Conservation (phyloP, 2,797 vertebrate species). For the Poeciliopsis paucimaculata region DNA sequence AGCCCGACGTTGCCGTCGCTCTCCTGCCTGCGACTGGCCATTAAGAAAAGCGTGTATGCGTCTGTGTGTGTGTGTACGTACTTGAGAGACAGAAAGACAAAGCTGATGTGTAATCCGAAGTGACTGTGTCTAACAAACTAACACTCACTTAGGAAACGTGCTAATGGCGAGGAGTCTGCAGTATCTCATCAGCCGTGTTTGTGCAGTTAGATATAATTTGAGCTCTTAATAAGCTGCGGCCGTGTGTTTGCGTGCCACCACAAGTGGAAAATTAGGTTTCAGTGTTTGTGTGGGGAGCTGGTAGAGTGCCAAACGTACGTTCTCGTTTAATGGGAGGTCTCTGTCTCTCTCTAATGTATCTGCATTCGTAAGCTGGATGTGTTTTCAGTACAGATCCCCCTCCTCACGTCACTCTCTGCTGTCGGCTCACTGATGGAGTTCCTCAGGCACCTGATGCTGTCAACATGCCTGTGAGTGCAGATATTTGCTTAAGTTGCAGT, state of each 20-base stretch:
- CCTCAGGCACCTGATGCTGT: background rate
- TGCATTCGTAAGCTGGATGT: conserved; percentile 9
- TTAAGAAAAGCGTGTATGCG: conserved; percentile 15
- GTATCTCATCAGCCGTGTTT: conserved; percentile 19
- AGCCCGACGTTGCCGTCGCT: conserved; percentile 9
- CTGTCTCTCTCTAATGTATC: background rate
- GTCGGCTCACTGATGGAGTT: conserved; percentile 14
- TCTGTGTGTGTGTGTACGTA: conserved; percentile 1
- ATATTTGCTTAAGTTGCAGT: background rate
- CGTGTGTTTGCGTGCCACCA: conserved; percentile 34
- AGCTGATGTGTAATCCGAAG: conserved; percentile 40
- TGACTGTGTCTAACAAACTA: conserved; percentile 43
- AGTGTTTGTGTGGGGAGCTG: conserved; percentile 13
- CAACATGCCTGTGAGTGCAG: background rate
- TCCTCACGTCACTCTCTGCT: conserved; percentile 3
- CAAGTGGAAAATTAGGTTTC: conserved; percentile 31
- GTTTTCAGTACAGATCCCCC: conserved; percentile 18
- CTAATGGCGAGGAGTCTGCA: conserved; percentile 50
- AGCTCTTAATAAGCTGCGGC: conserved; percentile 32
- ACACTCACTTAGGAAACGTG: conserved; percentile 56
- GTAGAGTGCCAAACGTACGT: conserved; percentile 27
- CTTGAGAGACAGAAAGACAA: conserved; percentile 16
- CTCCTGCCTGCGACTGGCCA: conserved; percentile 21
- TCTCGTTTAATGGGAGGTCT: conserved; percentile 30
- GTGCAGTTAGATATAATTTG: conserved; percentile 15